phyloP scores from a whole-genome alignment of 2,888 invertebrate species.

The Myopa testacea region DNA sequence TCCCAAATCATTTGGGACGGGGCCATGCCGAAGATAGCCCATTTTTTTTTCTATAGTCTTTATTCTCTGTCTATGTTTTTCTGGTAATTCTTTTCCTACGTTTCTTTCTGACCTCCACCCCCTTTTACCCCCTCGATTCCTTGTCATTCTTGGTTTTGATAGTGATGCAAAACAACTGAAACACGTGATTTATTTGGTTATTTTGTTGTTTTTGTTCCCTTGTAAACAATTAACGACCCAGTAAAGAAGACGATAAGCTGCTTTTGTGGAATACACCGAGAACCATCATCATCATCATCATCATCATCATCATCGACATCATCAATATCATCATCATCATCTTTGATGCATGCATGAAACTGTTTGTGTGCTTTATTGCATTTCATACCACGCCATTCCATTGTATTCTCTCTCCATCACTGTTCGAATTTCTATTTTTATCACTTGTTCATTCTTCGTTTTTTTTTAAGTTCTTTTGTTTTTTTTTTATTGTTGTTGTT shows the following conservation, averaged over 20 bases:
- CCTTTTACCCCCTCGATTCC: no score
- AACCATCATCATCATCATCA: not conserved
- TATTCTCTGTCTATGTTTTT: no score
- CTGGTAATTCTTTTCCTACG: no score
- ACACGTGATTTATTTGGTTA: not conserved
- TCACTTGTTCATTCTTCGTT: not conserved
- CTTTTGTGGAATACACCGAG: slow-evolving; percentile 45
- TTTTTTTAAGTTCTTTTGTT: slow-evolving; percentile 8
- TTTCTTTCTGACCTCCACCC: no score
- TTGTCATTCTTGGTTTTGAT: no score
- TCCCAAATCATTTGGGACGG: no score
- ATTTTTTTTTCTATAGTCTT: no score
- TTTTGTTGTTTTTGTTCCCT: slow-evolving; percentile 16
- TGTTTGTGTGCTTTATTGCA: not conserved
- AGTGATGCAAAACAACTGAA: no score
- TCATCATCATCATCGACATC: no score
- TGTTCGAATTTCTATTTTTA: slow-evolving; percentile 13
- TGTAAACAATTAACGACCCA: slow-evolving; percentile 49
- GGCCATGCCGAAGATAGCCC: no score
- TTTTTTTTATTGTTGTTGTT: slow-evolving; percentile 19
- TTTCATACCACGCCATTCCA: slow-evolving; percentile 11
- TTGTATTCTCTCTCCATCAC: slow-evolving; percentile 29
- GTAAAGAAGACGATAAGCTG: slow-evolving; percentile 35
- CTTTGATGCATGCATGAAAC: no score
- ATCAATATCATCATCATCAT: no score